Evolutionary conservation across 2,113 vertebrate species (phyloP).

Genomic region (Calyptomena viridis): DNA sequence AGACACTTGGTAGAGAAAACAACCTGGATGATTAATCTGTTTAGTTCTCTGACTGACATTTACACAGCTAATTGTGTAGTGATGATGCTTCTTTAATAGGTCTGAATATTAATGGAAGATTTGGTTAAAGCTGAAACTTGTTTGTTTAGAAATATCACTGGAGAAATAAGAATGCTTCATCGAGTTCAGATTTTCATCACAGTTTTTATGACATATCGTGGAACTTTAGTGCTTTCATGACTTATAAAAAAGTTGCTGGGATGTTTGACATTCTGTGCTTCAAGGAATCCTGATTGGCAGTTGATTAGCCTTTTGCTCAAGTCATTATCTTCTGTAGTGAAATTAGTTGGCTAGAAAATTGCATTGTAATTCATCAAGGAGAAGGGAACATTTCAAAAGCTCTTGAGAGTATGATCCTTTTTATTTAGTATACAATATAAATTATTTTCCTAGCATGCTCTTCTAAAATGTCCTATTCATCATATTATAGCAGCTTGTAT

Average conservation of each 20-base stretch:
- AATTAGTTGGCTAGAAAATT: constrained; percentile 93
- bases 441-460: constrained; percentile 56
- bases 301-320: constrained; percentile 93
- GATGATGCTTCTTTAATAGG: constrained; percentile 71
- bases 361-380: constrained; percentile 84
- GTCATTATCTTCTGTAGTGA: constrained; percentile 92
- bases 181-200: constrained; percentile 67
- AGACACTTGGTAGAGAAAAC: constrained; percentile 34
- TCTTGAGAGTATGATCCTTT: constrained; percentile 64
- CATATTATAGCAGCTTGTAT: constrained; percentile 36
- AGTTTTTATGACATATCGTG: constrained; percentile 66
- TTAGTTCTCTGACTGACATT: constrained; percentile 71
- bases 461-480: constrained; percentile 52
- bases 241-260: constrained; percentile 78
- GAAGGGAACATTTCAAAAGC: constrained; percentile 69
- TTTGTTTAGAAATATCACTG: constrained; percentile 71
- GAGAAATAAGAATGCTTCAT: constrained; percentile 74
- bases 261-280: constrained; percentile 87
- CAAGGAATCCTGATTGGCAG: constrained; percentile 91
- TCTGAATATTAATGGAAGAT: constrained; percentile 76
- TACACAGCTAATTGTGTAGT: constrained; percentile 75
- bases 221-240: constrained; percentile 75
- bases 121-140: constrained; percentile 62
- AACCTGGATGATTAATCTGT: constrained; percentile 61
- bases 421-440: constrained; percentile 69